A percentile compares a stretch with the other conserved stretches of the same genome.
phyloP scores from a whole-genome alignment of 1,140 invertebrate species.

The Gonatopus flavifemur region DNA sequence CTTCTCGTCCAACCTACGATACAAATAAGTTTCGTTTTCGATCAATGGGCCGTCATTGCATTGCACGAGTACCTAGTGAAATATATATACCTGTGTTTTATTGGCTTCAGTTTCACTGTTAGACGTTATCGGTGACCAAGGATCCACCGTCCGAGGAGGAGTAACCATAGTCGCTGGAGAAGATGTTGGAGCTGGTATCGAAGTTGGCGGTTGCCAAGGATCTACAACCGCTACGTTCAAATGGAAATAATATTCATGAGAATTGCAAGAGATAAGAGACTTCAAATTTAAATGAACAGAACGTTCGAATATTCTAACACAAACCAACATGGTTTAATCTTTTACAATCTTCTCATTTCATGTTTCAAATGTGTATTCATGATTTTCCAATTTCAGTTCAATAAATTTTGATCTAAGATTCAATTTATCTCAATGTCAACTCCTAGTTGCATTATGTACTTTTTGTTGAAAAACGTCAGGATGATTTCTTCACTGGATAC shows the following conservation, averaged over 20 bases:
- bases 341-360: too few species aligned
- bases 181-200: constrained; percentile 40
- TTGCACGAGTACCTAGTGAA: neutral
- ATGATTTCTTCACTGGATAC: too few species aligned
- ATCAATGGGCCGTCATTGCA: neutral
- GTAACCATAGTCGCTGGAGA: constrained; percentile 33
- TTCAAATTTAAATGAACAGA: neutral
- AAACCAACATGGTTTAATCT: too few species aligned
- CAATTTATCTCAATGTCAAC: too few species aligned
- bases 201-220: constrained; percentile 60
- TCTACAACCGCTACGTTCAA: constrained; percentile 57
- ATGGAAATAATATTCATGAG: constrained; percentile 3
- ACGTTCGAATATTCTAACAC: too few species aligned
- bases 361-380: too few species aligned
- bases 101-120: constrained; percentile 36
- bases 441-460: too few species aligned
- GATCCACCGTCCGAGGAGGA: constrained; percentile 49
- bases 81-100: constrained; percentile 24
- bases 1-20: constrained; percentile 19
- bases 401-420: too few species aligned
- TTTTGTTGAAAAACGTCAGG: too few species aligned
- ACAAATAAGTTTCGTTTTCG: neutral
- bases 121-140: constrained; percentile 55
- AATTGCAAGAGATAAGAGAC: neutral
- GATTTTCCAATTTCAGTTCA: too few species aligned